A percentile compares a stretch with the other conserved stretches of the same genome.
These are phyloP conservation scores for Heteropelma amictum DNA, from an alignment of 2,888 invertebrate species.

Conservation along the genomic window DNA sequence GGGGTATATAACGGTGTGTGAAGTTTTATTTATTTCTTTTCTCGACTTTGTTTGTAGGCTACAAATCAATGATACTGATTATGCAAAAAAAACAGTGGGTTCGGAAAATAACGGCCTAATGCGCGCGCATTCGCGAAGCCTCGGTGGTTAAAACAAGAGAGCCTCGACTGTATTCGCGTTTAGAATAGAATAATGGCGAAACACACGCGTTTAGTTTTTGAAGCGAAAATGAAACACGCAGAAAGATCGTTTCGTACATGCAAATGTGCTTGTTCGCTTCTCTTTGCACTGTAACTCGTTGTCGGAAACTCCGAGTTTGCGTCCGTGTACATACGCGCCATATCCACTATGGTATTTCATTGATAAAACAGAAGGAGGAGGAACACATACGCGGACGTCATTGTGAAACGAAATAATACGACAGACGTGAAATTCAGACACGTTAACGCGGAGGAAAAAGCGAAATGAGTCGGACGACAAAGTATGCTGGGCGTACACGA, in stretches of 20 bases:
- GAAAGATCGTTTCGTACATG: not conserved
- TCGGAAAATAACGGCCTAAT: too few species aligned
- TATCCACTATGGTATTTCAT: conserved; percentile 65
- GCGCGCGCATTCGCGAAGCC: too few species aligned
- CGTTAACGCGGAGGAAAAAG: not conserved
- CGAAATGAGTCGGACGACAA: not conserved
- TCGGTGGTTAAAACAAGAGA: not conserved
- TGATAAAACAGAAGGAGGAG: conserved; percentile 59
- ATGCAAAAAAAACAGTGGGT: too few species aligned
- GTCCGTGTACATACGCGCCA: not conserved
- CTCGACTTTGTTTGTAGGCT: too few species aligned
- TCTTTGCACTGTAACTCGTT: not conserved
- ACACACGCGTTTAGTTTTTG: conserved; percentile 32
- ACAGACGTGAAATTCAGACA: conserved; percentile 1
- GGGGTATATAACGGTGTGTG: too few species aligned
- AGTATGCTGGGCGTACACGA: too few species aligned
- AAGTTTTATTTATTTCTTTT: too few species aligned
- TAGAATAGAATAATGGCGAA: conserved; percentile 54
- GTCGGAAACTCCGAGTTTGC: not conserved
- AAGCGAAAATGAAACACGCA: conserved; percentile 26
- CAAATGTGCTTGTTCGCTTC: not conserved
- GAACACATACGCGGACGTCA: not conserved
- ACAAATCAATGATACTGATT: too few species aligned
- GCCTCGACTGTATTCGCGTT: conserved; percentile 22
- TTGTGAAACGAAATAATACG: conserved; percentile 29